Percentiles rank a stretch among this genome's conserved stretches.
phyloP scores from a whole-genome alignment of 2,888 invertebrate species.

The Pemphredon lugubris region DNA sequence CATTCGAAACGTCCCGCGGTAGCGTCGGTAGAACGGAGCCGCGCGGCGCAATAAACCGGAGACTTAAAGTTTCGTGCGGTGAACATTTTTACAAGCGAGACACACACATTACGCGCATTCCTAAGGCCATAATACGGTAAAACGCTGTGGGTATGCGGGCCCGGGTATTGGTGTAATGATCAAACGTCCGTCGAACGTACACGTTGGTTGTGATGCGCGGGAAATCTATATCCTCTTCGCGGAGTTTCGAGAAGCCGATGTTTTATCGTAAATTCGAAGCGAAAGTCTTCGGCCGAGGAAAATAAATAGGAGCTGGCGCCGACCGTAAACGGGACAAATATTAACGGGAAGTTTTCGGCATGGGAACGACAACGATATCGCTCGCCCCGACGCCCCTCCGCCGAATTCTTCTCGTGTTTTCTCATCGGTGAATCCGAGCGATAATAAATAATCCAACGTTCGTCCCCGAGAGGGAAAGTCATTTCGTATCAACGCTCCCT shows the following conservation, averaged over 20 bases:
- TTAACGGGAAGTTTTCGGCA: background rate
- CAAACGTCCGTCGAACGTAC: conserved; percentile 21
- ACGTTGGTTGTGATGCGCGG: conserved; percentile 21
- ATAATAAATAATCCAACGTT: no score
- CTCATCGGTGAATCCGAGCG: no score
- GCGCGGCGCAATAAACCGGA: conserved; percentile 39
- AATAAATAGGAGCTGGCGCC: conserved; percentile 11
- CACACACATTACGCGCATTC: conserved; percentile 21
- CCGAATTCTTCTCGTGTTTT: conserved; percentile 11
- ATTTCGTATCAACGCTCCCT: conserved; percentile 54
- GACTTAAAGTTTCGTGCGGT: conserved; percentile 35
- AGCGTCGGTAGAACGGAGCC: conserved; percentile 28
- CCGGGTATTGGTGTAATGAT: conserved; percentile 32
- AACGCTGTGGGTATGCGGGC: conserved; percentile 30
- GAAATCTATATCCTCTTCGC: conserved; percentile 23
- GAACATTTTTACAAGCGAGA: conserved; percentile 48
- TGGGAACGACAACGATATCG: background rate
- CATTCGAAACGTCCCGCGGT: conserved; percentile 11
- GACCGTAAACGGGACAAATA: no score
- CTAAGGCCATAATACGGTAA: conserved; percentile 31
- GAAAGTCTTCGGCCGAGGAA: conserved; percentile 2
- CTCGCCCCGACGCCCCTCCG: background rate
- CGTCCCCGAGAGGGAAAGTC: conserved; percentile 31
- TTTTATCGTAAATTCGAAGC: background rate
- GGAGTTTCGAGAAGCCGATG: conserved; percentile 12